Conservation (phyloP, 2,888 invertebrate species). For the Notodonta dromedarius region DNA sequence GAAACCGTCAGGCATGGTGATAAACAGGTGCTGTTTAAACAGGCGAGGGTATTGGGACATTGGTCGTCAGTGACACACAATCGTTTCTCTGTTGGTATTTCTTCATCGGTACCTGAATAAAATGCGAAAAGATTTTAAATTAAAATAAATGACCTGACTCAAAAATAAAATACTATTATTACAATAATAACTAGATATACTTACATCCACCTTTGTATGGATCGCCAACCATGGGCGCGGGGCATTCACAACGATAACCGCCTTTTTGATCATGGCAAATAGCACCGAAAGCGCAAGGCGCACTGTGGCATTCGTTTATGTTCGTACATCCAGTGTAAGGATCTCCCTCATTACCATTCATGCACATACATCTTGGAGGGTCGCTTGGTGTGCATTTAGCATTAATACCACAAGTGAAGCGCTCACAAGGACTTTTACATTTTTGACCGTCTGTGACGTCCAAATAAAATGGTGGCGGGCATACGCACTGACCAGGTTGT, state of each 20-base stretch:
- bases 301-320: constrained; percentile 93
- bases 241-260: constrained; percentile 93
- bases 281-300: constrained; percentile 94
- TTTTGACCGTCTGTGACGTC: constrained; percentile 92
- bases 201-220: constrained; percentile 93
- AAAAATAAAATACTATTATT: not conserved
- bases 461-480: constrained; percentile 95
- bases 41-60: constrained; percentile 92
- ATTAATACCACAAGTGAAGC: constrained; percentile 95
- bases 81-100: constrained; percentile 82
- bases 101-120: constrained; percentile 61
- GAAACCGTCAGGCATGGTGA: constrained; percentile 91
- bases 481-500: constrained; percentile 95
- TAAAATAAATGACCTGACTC: no score
- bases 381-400: constrained; percentile 95
- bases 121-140: not conserved
- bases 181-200: constrained; percentile 42
- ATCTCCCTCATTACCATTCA: constrained; percentile 93
- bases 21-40: constrained; percentile 90
- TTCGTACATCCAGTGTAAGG: constrained; percentile 93
- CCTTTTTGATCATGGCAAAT: constrained; percentile 95
- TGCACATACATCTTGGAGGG: constrained; percentile 95
- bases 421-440: constrained; percentile 96
- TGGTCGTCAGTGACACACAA: constrained; percentile 90
- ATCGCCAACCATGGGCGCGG: constrained; percentile 92